Conservation (phyloP, 1,140 invertebrate genomes). For the Aphelenchoides besseyi region DNA sequence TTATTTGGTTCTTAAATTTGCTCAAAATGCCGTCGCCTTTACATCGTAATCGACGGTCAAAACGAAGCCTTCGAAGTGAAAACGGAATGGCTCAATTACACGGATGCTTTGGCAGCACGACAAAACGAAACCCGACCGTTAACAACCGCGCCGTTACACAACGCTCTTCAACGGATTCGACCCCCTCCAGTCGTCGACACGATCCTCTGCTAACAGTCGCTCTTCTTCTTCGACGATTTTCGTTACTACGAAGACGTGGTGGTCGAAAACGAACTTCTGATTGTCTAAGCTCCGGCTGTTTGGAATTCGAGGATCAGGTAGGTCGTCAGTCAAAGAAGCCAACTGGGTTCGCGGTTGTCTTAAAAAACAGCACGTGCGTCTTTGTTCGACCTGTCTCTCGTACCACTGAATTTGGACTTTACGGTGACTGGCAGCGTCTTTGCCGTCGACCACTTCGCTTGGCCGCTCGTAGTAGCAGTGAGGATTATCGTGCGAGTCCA, state of each 20-base stretch:
- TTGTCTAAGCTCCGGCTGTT: not conserved
- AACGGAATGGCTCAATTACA: not conserved
- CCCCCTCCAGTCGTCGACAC: constrained; percentile 1
- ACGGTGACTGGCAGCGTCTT: constrained; percentile 1
- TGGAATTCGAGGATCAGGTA: constrained; percentile 14
- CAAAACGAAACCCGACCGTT: not conserved
- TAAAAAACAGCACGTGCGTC: too few relatives aligned
- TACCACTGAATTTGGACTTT: not conserved
- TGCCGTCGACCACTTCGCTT: not conserved
- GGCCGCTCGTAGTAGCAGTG: not conserved
- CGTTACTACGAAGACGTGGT: not conserved
- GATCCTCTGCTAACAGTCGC: not conserved
- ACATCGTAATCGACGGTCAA: not conserved
- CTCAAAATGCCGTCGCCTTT: not conserved
- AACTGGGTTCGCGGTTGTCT: too few relatives aligned
- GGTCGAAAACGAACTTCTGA: not conserved
- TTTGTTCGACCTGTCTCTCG: not conserved
- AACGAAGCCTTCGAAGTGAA: not conserved
- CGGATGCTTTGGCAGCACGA: not conserved
- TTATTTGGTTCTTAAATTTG: too few relatives aligned
- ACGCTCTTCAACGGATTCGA: not conserved
- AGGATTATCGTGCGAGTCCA: not conserved
- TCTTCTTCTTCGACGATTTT: not conserved
- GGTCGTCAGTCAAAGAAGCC: too few relatives aligned
- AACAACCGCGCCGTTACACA: not conserved